Conservation (phyloP, 1,140 invertebrate genomes). For the Drosophila nikananu region DNA sequence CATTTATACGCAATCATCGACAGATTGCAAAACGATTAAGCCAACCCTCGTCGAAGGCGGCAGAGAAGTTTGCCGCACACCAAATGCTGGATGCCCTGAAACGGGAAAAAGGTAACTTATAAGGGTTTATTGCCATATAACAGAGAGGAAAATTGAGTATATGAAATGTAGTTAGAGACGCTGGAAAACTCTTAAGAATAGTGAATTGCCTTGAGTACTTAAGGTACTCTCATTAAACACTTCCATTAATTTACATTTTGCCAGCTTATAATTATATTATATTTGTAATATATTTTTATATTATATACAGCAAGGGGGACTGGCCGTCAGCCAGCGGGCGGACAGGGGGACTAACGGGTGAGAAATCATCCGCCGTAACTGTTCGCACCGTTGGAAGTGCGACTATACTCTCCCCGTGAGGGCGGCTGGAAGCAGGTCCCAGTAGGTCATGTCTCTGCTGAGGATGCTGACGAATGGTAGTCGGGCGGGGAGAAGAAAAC, state of each 20-base stretch:
- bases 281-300: neutral
- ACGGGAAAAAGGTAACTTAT: neutral
- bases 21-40: conserved; percentile 85
- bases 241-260: neutral
- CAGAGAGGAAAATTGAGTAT: neutral
- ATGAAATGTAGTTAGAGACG: neutral
- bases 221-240: neutral
- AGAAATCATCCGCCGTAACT: too few species aligned
- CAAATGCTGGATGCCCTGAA: conserved; percentile 1
- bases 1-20: conserved; percentile 84
- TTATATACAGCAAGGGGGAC: too few species aligned
- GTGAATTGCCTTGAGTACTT: neutral
- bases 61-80: conserved; percentile 28
- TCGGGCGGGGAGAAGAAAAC: too few species aligned
- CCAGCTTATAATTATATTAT: neutral
- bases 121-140: neutral
- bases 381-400: too few species aligned
- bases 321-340: too few species aligned
- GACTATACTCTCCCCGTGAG: too few species aligned
- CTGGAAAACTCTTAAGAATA: neutral
- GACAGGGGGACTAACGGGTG: too few species aligned
- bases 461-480: too few species aligned
- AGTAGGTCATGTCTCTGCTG: too few species aligned
- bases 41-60: conserved; percentile 52
- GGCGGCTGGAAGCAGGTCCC: too few species aligned